Percentiles rank a stretch among this genome's conserved stretches.
Evolutionary conservation across 92 coral and sea anemone genomes (phyloP).

Genomic region (Montipora capitata): DNA sequence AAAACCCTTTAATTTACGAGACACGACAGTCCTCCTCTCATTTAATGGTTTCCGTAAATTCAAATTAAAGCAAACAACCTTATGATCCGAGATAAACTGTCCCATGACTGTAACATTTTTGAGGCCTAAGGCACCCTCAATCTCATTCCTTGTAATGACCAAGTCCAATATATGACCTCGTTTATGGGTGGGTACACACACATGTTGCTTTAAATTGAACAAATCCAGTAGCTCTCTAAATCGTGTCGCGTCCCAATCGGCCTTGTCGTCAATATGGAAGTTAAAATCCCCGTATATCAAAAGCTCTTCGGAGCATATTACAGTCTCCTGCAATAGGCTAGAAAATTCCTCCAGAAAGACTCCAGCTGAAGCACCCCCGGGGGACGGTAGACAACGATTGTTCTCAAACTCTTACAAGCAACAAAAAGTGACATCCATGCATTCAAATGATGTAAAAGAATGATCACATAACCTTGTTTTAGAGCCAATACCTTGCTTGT

Average conservation of each 20-base stretch:
- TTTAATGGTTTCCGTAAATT: conserved; percentile 33
- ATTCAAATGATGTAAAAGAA: conserved; percentile 43
- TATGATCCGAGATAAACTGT: conserved; percentile 18
- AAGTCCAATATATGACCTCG: conserved; percentile 20
- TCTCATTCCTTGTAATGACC: background rate
- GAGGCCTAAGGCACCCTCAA: background rate
- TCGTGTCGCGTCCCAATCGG: conserved; percentile 28
- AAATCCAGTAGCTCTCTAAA: conserved; percentile 23
- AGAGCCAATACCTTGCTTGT: conserved; percentile 42
- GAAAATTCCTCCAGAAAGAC: conserved; percentile 4
- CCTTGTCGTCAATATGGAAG: conserved; percentile 41
- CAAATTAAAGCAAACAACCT: conserved; percentile 12
- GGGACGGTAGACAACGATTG: conserved; percentile 24
- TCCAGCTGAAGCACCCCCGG: background rate
- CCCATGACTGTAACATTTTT: background rate
- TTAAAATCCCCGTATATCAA: conserved; percentile 45
- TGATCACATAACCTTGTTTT: conserved; percentile 25
- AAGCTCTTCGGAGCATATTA: conserved; percentile 33
- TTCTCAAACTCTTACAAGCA: conserved; percentile 40
- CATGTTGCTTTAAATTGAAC: conserved; percentile 31
- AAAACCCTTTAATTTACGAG: conserved; percentile 49
- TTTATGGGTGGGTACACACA: conserved; percentile 15
- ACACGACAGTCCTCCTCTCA: conserved; percentile 36
- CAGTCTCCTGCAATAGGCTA: conserved; percentile 22
- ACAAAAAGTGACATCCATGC: conserved; percentile 24